Percentiles rank a stretch among this genome's conserved stretches.
These are phyloP conservation scores for Spilarctia lutea DNA, from an alignment of 2,888 invertebrate species.

Conservation along the genomic window DNA sequence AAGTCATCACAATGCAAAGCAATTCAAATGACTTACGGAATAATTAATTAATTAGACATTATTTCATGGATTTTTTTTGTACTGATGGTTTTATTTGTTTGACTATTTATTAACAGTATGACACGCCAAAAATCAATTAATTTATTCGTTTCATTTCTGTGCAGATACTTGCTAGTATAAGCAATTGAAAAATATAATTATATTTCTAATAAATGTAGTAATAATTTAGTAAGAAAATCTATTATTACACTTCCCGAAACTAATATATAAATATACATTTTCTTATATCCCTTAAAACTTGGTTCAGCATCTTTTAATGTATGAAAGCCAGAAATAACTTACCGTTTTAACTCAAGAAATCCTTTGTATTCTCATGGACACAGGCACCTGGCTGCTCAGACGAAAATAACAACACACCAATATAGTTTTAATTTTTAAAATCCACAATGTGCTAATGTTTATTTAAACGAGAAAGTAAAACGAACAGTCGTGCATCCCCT, in stretches of 20 bases:
- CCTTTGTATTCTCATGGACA: conserved; percentile 52
- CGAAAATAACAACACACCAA: conserved; percentile 61
- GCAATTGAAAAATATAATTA: background rate
- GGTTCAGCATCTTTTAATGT: background rate
- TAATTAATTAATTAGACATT: background rate
- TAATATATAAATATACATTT: background rate
- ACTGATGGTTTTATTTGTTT: conserved; percentile 17
- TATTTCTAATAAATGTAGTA: background rate
- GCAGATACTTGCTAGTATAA: background rate
- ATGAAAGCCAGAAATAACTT: conserved; percentile 34
- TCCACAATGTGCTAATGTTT: conserved; percentile 52
- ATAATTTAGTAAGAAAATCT: background rate
- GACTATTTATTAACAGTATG: conserved; percentile 39
- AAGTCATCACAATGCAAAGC: background rate
- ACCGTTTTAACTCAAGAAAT: conserved; percentile 50
- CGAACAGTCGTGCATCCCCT: conserved; percentile 59
- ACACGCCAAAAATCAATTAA: conserved; percentile 42
- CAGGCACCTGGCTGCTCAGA: conserved; percentile 33
- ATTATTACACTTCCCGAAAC: background rate
- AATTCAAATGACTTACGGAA: conserved; percentile 1
- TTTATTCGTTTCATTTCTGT: conserved; percentile 40
- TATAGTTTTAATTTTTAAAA: conserved; percentile 36
- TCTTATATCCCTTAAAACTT: background rate
- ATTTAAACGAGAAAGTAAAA: conserved; percentile 52
- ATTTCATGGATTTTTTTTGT: conserved; percentile 21